Conservation (phyloP, 2,797 vertebrate genomes). For the Arrhamphus sclerolepis region DNA sequence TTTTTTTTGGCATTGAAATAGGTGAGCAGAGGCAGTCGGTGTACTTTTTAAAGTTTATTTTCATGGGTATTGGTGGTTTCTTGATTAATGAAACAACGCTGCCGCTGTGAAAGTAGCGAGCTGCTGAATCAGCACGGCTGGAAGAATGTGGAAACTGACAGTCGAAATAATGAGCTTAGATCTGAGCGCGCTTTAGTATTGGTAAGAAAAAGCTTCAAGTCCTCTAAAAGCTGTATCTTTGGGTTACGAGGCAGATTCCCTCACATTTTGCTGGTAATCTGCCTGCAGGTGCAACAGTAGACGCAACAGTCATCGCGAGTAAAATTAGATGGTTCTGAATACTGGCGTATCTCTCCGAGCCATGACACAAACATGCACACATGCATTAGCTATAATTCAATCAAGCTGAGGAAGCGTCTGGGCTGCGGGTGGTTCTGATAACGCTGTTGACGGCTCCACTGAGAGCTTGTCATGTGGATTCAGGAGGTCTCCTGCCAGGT, state of each 20-base stretch:
- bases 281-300: slow-evolving; percentile 9
- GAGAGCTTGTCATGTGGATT: slow-evolving; percentile 61
- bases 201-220: too few relatives aligned
- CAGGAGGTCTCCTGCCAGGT: slow-evolving; percentile 54
- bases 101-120: too few relatives aligned
- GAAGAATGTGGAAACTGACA: too few relatives aligned
- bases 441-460: slow-evolving; percentile 50
- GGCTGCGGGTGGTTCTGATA: slow-evolving; percentile 59
- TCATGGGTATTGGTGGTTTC: too few relatives aligned
- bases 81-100: too few relatives aligned
- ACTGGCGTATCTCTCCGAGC: slow-evolving; percentile 12
- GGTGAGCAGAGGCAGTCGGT: too few relatives aligned
- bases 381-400: slow-evolving; percentile 72
- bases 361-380: slow-evolving; percentile 26
- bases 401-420: slow-evolving; percentile 57
- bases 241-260: background rate
- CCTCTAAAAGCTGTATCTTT: background rate
- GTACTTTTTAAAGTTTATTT: too few relatives aligned
- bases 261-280: slow-evolving; percentile 20
- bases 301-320: slow-evolving; percentile 27
- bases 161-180: too few relatives aligned
- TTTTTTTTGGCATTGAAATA: too few relatives aligned
- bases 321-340: slow-evolving; percentile 33
- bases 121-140: too few relatives aligned
- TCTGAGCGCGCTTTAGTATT: too few relatives aligned